Base-by-base conservation (phyloP, 2,113 vertebrate genomes). In the Microcebus murinus region DNA sequence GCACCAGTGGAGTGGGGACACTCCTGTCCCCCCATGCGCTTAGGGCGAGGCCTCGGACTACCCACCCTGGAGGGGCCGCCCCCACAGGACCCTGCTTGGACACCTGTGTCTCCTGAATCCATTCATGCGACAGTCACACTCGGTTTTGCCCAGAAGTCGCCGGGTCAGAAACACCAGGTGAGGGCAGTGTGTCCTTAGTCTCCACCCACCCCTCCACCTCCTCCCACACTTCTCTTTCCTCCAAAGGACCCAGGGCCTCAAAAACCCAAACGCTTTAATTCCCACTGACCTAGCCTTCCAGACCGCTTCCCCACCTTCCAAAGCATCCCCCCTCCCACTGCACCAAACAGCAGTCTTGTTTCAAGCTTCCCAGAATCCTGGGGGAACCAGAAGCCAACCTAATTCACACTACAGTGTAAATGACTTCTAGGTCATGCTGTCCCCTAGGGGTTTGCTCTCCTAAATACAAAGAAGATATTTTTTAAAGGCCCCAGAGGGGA, bases 1-100 rank as follows among this genome's bases (percentile, higher is more conserved):
- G 21, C 31, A 29, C 50, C 50, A 23, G n/a, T 3, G 3, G 0
- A 1, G 17, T 8, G 17, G 31, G 3, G 31, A 6, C 39, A 18
- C 7, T 2, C 14, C 34, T 29, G 42, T 77, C 5, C n/a, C 45
- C 39, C 59, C 1, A 7, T 18, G 1, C 0, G 15, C 45, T 8
- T 1, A 36, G 34, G 45, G n/a, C 25, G 0, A 21, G 45, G 34
- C 45, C 59, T 52, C 59, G 13, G 34, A 8, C 57, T 34, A 59
- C 21, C 17, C 42, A 34, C n/a, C 21, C 8, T 0, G 1, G 11
- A 13, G 45, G 8, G 21, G 34, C 39, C 39, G 1, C 71, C 48
- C 34, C 17, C 29, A 20, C 55, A 36, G 18, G 21, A 74, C 12
- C 11, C 55, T 12, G 10, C 73, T 36, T 18, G 11, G 7, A 71